These are phyloP conservation scores for Loxodonta africana DNA, from an alignment of 2,113 vertebrate species.

Conservation along the genomic window DNA sequence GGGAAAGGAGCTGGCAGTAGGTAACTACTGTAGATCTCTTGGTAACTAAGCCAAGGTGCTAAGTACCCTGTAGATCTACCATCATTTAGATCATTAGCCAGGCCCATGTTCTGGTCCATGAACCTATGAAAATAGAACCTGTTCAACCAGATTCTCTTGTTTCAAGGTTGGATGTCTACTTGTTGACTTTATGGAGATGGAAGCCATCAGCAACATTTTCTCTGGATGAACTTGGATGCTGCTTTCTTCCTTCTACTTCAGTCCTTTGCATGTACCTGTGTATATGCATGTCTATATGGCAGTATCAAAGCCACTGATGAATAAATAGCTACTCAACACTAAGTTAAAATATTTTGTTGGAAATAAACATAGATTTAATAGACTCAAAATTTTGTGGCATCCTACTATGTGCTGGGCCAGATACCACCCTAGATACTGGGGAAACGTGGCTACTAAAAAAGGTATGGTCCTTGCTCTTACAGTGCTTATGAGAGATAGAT, in stretches of 20 bases:
- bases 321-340: not conserved
- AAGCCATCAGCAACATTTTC: conserved; percentile 10
- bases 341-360: conserved; percentile 40
- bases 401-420: conserved; percentile 7
- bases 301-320: not conserved
- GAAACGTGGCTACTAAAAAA: not conserved
- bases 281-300: not conserved
- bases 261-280: not conserved
- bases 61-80: not conserved
- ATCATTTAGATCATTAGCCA: not conserved
- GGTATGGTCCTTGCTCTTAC: not conserved
- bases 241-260: not conserved
- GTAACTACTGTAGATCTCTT: not conserved
- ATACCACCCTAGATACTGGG: not conserved
- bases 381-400: conserved; percentile 25
- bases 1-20: not conserved
- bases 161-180: not conserved
- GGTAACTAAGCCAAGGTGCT: not conserved
- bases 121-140: not conserved
- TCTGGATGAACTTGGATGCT: not conserved
- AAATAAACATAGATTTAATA: conserved; percentile 54
- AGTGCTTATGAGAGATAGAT: not conserved
- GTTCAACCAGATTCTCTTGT: not conserved
- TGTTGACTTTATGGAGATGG: not conserved
- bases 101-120: not conserved